A percentile compares a stretch with the other conserved stretches of the same genome.
Evolutionary conservation across 2,888 invertebrate genomes (phyloP).

Genomic region (Drosophila testacea): DNA sequence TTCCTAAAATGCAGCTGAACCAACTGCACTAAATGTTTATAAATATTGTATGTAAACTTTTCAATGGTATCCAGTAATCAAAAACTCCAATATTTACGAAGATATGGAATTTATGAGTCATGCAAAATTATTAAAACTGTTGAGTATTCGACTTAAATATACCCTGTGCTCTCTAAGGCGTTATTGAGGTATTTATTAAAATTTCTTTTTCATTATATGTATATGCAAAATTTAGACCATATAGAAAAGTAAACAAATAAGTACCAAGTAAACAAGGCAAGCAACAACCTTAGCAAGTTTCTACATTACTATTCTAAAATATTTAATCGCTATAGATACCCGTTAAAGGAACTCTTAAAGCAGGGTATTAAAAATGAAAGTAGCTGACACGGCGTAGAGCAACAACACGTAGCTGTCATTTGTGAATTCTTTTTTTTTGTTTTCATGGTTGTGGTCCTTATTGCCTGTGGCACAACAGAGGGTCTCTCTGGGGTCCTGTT

Average conservation of each 20-base stretch:
- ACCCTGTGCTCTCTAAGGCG: background rate
- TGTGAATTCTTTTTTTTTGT: conserved; percentile 22
- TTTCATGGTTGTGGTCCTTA: conserved; percentile 8
- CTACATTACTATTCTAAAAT: no score
- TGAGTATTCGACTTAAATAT: background rate
- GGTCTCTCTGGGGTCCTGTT: conserved; percentile 58
- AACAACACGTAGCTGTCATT: conserved; percentile 72
- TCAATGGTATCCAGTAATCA: background rate
- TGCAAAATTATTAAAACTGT: background rate
- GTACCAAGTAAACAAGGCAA: no score
- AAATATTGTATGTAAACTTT: background rate
- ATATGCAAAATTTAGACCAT: no score
- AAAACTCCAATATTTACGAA: conserved; percentile 1
- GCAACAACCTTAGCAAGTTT: background rate
- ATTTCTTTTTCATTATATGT: background rate
- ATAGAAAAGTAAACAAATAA: no score
- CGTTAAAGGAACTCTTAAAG: no score
- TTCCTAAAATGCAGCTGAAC: conserved; percentile 24
- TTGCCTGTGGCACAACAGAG: background rate
- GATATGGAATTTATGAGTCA: background rate
- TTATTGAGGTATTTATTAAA: background rate
- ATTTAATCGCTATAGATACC: no score
- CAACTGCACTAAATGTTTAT: conserved; percentile 17
- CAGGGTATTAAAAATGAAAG: conserved; percentile 12
- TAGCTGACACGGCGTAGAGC: conserved; percentile 17